Base-by-base conservation (phyloP, 2,888 invertebrate genomes). In the Caenorhabditis drosophilae region DNA sequence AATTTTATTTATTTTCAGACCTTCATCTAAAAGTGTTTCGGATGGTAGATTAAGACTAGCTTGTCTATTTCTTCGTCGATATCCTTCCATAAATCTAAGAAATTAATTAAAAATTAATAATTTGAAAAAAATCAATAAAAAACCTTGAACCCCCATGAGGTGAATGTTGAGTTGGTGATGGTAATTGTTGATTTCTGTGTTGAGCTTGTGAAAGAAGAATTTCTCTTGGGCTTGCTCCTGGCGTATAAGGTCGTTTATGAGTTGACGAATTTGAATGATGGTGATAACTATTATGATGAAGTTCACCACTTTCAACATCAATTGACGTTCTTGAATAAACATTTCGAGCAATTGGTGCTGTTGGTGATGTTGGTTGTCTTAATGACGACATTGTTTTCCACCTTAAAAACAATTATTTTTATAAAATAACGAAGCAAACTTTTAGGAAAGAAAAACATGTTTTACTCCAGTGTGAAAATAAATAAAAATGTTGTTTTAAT, bases 301-400 rank as follows among this genome's bases (percentile, higher is more conserved):
- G n/a, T 26, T 51, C 64, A 2, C 64, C 64, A 16, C 40, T 26
- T 38, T 64, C 64, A 7, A 64, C 59, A 50, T 64, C 64, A 25
- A 55, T 55, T 0, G 62, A 47, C 2, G 23, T 56, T 4, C 58
- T 48, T 26, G 63, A 64, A 25, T 64, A 64, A n/a, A 58, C 53
- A 50, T 64, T 64, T 1, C 54, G 45, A 6, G 62, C 52, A 23
- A 48, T 51, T n/a, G 62, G 56, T 15, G 56, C 51, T 48, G 56
- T 50, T 11, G 71, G 62, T 35, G 66, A 54, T 44, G 59, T 34
- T 12, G 61, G 52, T 47, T 66, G 68, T 36, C 67, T 62, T 3
- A 71, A 59, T 40, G 71, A 71, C 50, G 71, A 68, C 71, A 71
- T 71, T 55, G 66, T 66, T 50, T 63, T 62, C 66, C 71, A 71